Evolutionary conservation across 2,888 invertebrate species (phyloP), one percentile per base, ranked within the genome.

Genomic region (Chloromyia formosa): DNA sequence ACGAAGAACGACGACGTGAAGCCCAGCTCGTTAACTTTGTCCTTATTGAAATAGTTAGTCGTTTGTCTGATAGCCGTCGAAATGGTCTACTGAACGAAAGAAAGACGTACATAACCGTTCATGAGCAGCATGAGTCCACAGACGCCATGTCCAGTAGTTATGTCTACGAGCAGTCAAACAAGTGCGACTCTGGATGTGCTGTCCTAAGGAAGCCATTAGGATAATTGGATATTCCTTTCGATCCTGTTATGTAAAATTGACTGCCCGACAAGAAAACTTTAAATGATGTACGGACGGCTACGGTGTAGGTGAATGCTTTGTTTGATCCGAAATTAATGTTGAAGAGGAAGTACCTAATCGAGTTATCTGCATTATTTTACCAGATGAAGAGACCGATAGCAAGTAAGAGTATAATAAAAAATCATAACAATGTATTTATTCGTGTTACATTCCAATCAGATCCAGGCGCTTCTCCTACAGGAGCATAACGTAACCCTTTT

Each of bases 191-290:
- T 12, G 49, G 66, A 42, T 45, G 45, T 42, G 64, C 49, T 71
- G 42, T 56, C 42, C 56, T 56, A 58, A 56, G 71, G 71, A 71
- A 71, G 42, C 71, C 56, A 71, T 71, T 71, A 71, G 71, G 71
- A 71, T 71, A 71, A 71, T 71, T 71, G 71, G 71, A 71, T 71
- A 71, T 56, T 56, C 71, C 9, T 71, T 71, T 71, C 40, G 58
- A 71, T 58, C 58, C 58, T 12, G 71, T 71, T 56, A 56, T 20
- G 40, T n/a, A 35, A 56, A 71, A 58, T 58, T 58, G 71, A 58
- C 49, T 71, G 12, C 56, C 71, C 10, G 71, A 5, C 53, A 54
- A 16, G 56, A 35, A 69, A 54, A 53, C 56, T 69, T 69, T 27
- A 69, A 69, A 27, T 54, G 54, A 54, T 69, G 54, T 54, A 7